Base-by-base conservation (phyloP, 2,888 invertebrate species). In the Pocota personata region DNA sequence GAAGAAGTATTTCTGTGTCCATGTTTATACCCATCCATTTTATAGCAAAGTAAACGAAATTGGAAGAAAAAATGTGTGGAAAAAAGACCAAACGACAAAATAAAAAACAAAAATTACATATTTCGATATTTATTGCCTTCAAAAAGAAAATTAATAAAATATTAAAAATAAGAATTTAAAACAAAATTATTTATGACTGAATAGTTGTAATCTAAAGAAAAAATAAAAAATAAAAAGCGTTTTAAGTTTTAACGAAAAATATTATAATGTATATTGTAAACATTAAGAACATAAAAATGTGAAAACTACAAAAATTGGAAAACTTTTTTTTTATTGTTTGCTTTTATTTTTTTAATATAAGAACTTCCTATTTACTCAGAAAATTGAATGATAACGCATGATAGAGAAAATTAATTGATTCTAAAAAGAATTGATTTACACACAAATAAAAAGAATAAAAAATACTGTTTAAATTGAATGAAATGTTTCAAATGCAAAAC, bases 121-220 rank as follows among this genome's bases (percentile, higher is more conserved):
- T 37, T 72, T 50, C 50, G 24, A 62, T 60, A 60, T 69, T 60
- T 14, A 77, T 77, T 77, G 77, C 77, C 77, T 69, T 77, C n/a
- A 35, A 30, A 55, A 62, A 30, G 16, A 21, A 71, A 52, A 27
- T 35, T 2, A 12, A 62, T 40, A n/a, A 32, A 62, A 57, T 66
- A 58, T 32, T 32, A 32, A 27, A 62, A 72, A 16, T 62, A 66
- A 43, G 24, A 12, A 57, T 58, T 46, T 19, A 37, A 71, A 46
- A 60, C 14, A 48, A 67, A 69, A 55, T 79, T 64, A 73, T 73
- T 79, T 79, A 79, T 79, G 83, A 83, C 83, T 83, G 79, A 83
- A 69, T 79, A 62, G 60, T 78, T 83, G 62, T 79, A 69, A 60
- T 52, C 60, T 66, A 21, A 57, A 52, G 12, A 35, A 24, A 12